phyloP scores from a whole-genome alignment of 2,113 vertebrate genomes.

The Mesembrinibis cayennensis region DNA sequence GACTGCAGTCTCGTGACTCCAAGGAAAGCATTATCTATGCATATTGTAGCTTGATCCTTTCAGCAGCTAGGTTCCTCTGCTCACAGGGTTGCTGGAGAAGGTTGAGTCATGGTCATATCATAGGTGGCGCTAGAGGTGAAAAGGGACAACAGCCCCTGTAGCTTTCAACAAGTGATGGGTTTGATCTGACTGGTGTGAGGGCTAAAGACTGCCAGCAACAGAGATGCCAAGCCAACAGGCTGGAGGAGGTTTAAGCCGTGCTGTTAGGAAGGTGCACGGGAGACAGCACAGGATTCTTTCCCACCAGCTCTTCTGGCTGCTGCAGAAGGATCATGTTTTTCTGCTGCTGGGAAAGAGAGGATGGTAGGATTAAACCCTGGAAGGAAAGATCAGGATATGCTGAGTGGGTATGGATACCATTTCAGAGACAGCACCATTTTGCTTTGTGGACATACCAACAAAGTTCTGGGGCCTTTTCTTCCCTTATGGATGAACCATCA shows the following conservation, averaged over 20 bases:
- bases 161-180: neutral
- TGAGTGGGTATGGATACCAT: neutral
- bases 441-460: neutral
- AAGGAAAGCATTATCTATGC: neutral
- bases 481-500: neutral
- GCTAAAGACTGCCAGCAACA: neutral
- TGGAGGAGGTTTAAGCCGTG: neutral
- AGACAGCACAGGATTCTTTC: neutral
- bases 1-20: neutral
- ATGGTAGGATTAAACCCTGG: neutral
- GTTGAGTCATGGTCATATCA: rapidly evolving
- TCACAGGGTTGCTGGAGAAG: neutral
- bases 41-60: neutral
- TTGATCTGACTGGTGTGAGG: neutral
- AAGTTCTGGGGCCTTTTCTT: neutral
- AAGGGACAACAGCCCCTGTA: neutral
- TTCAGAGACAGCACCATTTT: neutral
- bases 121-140: neutral
- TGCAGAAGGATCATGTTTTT: neutral
- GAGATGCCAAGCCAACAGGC: neutral
- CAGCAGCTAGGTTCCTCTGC: neutral
- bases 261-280: neutral
- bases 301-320: neutral
- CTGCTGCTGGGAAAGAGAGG: neutral
- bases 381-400: neutral